phyloP scores from a whole-genome alignment of 1,140 invertebrate genomes.

The Pseudomyrmex pallidus region DNA sequence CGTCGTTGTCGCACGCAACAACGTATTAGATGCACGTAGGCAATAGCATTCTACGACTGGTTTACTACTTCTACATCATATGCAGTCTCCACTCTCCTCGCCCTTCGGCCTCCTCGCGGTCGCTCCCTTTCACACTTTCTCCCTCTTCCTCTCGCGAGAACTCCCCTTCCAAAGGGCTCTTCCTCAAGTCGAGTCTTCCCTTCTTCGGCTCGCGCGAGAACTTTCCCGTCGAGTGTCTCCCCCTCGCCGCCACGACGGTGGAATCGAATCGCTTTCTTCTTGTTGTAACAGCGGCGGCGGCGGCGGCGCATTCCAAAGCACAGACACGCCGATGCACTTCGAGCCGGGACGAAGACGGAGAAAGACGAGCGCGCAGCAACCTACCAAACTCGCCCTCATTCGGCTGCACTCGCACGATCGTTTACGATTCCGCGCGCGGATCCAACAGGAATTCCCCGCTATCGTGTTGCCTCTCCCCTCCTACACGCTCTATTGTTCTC shows the following conservation, averaged over 20 bases:
- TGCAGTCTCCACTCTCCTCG: neutral
- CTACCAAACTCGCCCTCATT: conserved; percentile 56
- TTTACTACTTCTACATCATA: conserved; percentile 30
- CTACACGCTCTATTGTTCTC: conserved; percentile 12
- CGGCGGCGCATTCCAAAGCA: conserved; percentile 64
- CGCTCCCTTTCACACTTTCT: conserved; percentile 47
- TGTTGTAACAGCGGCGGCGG: conserved; percentile 59
- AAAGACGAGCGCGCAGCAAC: neutral
- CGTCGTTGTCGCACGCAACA: conserved; percentile 46
- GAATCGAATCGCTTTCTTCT: conserved; percentile 68
- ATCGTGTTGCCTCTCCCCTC: conserved; percentile 18
- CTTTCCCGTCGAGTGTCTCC: conserved; percentile 52
- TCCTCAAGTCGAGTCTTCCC: conserved; percentile 26
- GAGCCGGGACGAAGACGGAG: neutral
- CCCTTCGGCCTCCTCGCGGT: conserved; percentile 11
- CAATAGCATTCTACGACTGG: conserved; percentile 70
- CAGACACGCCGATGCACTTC: conserved; percentile 53
- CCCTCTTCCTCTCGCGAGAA: conserved; percentile 26
- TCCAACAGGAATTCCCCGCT: conserved; percentile 50
- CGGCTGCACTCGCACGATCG: conserved; percentile 61
- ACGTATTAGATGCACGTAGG: conserved; percentile 19
- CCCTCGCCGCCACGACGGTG: conserved; percentile 35
- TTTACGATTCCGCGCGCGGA: conserved; percentile 63
- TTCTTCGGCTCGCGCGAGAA: conserved; percentile 44
- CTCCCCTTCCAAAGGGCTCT: conserved; percentile 37